Evolutionary conservation across 2,888 invertebrate species (phyloP).

Genomic region (Standfussiana lucernea): DNA sequence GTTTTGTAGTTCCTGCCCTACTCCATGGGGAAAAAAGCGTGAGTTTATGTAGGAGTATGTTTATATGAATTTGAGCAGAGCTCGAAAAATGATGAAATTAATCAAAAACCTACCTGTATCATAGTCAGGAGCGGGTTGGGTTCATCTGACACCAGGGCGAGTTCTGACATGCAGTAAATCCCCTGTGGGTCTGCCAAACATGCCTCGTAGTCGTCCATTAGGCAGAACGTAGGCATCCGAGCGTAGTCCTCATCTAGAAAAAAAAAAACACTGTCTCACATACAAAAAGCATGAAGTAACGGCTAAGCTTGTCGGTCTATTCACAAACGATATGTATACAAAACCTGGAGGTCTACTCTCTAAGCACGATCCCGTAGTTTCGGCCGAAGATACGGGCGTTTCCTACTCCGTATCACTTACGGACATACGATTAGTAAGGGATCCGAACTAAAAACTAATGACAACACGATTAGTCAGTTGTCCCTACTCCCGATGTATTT

Average conservation of each 20-base stretch:
- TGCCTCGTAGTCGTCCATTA: slow-evolving; percentile 67
- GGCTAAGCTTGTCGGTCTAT: not conserved
- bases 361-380: no score
- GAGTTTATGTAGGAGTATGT: not conserved
- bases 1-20: not conserved
- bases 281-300: not conserved
- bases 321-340: no score
- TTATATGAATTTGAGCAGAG: not conserved
- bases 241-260: slow-evolving; percentile 59
- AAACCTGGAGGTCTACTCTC: no score
- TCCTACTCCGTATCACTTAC: no score
- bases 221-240: slow-evolving; percentile 68
- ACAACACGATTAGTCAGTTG: no score
- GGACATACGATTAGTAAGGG: no score
- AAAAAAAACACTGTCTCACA: not conserved
- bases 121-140: slow-evolving; percentile 62
- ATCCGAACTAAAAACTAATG: no score
- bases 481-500: no score
- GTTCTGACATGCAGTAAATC: slow-evolving; percentile 66
- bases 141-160: slow-evolving; percentile 65
- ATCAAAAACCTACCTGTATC: slow-evolving; percentile 64
- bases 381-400: no score
- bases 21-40: not conserved
- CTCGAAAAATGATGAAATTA: not conserved
- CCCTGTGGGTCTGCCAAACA: slow-evolving; percentile 62